A percentile compares a stretch with the other conserved stretches of the same genome.
Evolutionary conservation across 2,888 invertebrate genomes (phyloP).

Genomic region (Harpalus rubripes): DNA sequence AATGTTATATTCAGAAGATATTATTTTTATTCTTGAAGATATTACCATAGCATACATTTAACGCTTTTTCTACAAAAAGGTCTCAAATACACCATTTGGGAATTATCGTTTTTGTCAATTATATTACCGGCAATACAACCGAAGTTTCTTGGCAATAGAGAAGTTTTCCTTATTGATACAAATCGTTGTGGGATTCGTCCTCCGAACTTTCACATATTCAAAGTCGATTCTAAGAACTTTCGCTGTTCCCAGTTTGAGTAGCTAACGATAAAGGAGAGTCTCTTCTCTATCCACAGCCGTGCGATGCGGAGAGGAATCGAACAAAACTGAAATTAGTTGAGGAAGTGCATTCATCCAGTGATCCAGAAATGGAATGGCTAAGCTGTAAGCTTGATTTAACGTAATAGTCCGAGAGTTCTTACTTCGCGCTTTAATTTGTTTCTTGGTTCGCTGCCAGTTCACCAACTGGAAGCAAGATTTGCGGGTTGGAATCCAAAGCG

Average conservation of each 20-base stretch:
- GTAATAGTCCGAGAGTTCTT: constrained; percentile 49
- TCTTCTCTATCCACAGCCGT: constrained; percentile 1
- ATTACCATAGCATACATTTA: too few relatives aligned
- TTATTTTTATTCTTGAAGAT: too few relatives aligned
- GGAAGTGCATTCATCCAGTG: constrained; percentile 61
- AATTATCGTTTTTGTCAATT: background rate
- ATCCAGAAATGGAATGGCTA: constrained; percentile 54
- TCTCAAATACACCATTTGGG: too few relatives aligned
- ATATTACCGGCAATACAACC: background rate
- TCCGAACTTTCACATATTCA: constrained; percentile 46
- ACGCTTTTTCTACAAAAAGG: too few relatives aligned
- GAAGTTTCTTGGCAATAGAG: background rate
- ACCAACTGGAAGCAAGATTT: constrained; percentile 13
- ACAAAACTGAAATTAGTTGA: constrained; percentile 66
- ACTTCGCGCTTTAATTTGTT: constrained; percentile 49
- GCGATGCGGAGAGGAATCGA: constrained; percentile 55
- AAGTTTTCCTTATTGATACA: constrained; percentile 13
- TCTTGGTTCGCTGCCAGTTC: constrained; percentile 51
- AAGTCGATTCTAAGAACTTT: constrained; percentile 34
- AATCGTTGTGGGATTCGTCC: background rate
- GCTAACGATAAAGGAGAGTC: constrained; percentile 16
- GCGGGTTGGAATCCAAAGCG: constrained; percentile 4
- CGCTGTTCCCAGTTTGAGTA: constrained; percentile 17
- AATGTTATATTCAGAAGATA: too few relatives aligned
- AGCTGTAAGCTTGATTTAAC: constrained; percentile 49